Conservation (phyloP, 2,888 invertebrate genomes). For the Drosophila recens region DNA sequence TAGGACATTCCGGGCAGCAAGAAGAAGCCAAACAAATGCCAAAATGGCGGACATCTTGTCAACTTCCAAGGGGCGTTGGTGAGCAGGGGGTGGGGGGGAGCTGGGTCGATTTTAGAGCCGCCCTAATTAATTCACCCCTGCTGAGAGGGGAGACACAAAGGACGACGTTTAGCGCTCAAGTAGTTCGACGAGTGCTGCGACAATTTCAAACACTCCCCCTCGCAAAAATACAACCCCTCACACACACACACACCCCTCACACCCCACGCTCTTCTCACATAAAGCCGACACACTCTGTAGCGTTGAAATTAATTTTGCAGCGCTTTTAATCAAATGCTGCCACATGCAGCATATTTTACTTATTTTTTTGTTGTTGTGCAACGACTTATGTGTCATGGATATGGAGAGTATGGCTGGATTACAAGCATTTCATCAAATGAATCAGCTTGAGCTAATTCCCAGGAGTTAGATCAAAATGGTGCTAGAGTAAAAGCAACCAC, state of each 20-base stretch:
- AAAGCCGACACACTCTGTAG: neutral
- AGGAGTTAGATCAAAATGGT: constrained; percentile 74
- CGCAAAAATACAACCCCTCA: neutral
- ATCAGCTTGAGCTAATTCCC: constrained; percentile 67
- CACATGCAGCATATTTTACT: constrained; percentile 65
- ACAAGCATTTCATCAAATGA: constrained; percentile 69
- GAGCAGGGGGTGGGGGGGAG: neutral
- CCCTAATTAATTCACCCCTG: constrained; percentile 74
- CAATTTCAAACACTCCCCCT: constrained; percentile 56
- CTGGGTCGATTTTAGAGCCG: constrained; percentile 38
- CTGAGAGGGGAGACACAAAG: constrained; percentile 51
- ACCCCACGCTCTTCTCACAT: too few relatives aligned
- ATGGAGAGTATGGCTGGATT: constrained; percentile 51
- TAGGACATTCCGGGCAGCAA: constrained; percentile 6
- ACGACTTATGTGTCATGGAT: constrained; percentile 54
- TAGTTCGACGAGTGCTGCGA: constrained; percentile 57
- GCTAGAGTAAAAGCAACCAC: constrained; percentile 36
- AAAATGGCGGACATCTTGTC: constrained; percentile 71
- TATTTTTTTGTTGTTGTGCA: neutral
- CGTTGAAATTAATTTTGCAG: constrained; percentile 74
- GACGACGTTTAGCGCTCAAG: constrained; percentile 74
- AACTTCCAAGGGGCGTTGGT: constrained; percentile 4
- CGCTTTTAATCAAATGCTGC: constrained; percentile 83
- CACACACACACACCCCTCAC: constrained; percentile 3
- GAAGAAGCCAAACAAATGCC: constrained; percentile 53